Conservation (phyloP, 2,888 invertebrate genomes). For the Proisotoma minuta region DNA sequence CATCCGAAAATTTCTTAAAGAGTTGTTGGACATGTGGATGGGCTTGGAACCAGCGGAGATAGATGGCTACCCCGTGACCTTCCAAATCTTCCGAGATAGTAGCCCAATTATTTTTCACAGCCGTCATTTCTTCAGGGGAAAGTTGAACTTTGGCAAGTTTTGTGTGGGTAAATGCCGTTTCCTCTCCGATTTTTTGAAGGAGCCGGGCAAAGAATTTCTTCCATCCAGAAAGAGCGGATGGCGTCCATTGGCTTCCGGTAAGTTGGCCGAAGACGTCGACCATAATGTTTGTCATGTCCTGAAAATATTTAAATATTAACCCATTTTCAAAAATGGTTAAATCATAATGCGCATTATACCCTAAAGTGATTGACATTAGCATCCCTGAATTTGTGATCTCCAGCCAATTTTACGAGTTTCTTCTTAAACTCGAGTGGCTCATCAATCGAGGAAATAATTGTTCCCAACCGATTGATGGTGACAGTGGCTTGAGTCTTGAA, state of each 20-base stretch:
- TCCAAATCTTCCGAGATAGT: not conserved
- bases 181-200: not conserved
- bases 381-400: not conserved
- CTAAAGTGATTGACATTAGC: not conserved
- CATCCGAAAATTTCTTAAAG: not conserved
- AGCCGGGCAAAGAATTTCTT: not conserved
- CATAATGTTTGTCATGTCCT: not conserved
- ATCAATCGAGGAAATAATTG: not conserved
- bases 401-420: not conserved
- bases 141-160: not conserved
- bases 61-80: not conserved
- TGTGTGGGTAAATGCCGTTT: not conserved
- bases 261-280: not conserved
- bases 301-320: not conserved
- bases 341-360: not conserved
- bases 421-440: not conserved
- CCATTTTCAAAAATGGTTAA: no score
- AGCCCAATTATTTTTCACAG: not conserved
- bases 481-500: not conserved
- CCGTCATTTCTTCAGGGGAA: not conserved
- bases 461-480: not conserved
- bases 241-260: not conserved
- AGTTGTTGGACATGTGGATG: not conserved
- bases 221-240: not conserved
- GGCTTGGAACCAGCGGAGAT: not conserved